A percentile compares a stretch with the other conserved stretches of the same genome.
Conservation (phyloP, 2,797 vertebrate species). For the Scarus forsteni region DNA sequence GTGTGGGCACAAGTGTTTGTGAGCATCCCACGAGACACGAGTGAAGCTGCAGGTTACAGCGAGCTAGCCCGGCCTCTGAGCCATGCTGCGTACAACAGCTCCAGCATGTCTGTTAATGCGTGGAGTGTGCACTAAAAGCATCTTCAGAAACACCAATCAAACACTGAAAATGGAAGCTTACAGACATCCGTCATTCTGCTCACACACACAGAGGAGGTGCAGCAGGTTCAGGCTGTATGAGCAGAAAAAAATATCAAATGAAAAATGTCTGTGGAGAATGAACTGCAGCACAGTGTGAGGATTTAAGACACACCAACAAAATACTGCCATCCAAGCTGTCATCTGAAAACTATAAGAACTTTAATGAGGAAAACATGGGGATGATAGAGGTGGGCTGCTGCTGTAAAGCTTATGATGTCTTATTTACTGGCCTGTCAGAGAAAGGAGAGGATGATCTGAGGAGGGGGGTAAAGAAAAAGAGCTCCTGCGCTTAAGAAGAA, state of each 20-base stretch:
- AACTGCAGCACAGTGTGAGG: background rate
- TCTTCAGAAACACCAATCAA: conserved; percentile 62
- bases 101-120: conserved; percentile 30
- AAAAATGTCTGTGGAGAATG: background rate
- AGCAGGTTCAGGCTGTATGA: conserved; percentile 24
- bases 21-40: conserved; percentile 66
- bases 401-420: conserved; percentile 47
- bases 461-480: conserved; percentile 14
- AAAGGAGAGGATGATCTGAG: background rate
- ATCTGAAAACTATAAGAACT: conserved; percentile 40
- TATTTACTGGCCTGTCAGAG: conserved; percentile 67
- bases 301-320: conserved; percentile 9
- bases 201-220: conserved; percentile 15
- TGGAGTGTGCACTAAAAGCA: conserved; percentile 49
- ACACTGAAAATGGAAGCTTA: conserved; percentile 66
- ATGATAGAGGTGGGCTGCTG: conserved; percentile 26
- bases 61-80: conserved; percentile 52
- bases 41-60: conserved; percentile 64
- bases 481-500: conserved; percentile 9
- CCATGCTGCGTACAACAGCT: conserved; percentile 20
- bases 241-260: conserved; percentile 19
- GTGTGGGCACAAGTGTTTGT: conserved; percentile 40
- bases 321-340: conserved; percentile 32
- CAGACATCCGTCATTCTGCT: conserved; percentile 23
- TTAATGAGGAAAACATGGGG: conserved; percentile 17